Evolutionary conservation across 2,888 invertebrate genomes (phyloP), one percentile per base, ranked within the genome.

Genomic region (Chromoteleia sp.): DNA sequence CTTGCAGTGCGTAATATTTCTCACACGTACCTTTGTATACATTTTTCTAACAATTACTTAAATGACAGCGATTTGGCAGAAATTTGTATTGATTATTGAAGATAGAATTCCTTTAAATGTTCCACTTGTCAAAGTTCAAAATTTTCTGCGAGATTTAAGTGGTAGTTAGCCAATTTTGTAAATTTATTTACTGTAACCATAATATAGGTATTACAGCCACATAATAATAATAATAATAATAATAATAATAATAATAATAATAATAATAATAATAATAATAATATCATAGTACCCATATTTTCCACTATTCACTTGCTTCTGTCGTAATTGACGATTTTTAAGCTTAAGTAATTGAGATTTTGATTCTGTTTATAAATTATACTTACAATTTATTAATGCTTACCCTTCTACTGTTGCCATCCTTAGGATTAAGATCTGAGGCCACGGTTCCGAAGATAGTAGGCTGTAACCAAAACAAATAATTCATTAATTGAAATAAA

Each of bases 401-500:
- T 89, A 94, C 94, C 93, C 94, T 92, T 92, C 94, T 91, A 89
- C 93, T 94, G 86, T 93, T 93, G 87, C 93, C 93, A 89, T 94
- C 94, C 89, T 94, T 94, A 33, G 94, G 94, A 76, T 93, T 94
- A 82, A 93, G 92, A 86, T 94, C 94, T 65, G 94, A 94, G 56
- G 94, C 94, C 82, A 94, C 94, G 15, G 94, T 94, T 73, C 94
- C 94, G 87, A 94, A 94, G 86, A 94, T 94, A 75, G 94, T 94
- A 50, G 94, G 94, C 94, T 94, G 91, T 87, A 92, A 94, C 89
- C 90, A n/a, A 56, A 54, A 56, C 10, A 17, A 36, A 19, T 15
- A 54, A 29, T 25, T 25, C n/a, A 25, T 25, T 25, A 25, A 25
- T 4, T 25, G 25, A 6, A 25, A 25, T 6, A 25, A 25, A 25